phyloP scores from a whole-genome alignment of 2,797 vertebrate genomes.

The Clarias pachynema region DNA sequence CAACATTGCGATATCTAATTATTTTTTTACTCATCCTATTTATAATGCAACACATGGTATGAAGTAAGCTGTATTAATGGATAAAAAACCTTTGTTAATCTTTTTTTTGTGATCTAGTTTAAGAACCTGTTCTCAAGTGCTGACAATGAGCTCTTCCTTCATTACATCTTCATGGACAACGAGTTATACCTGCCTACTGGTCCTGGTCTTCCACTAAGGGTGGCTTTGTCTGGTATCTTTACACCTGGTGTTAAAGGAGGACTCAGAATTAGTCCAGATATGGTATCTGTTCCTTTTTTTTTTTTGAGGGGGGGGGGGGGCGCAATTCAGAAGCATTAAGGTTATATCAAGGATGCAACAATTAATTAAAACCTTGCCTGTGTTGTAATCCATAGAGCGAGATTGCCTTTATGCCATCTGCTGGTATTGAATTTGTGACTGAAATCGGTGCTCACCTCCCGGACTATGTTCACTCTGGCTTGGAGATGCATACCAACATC shows the following conservation, averaged over 20 bases:
- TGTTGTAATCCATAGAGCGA: conserved; percentile 65
- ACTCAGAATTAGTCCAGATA: conserved; percentile 69
- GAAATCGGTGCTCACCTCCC: conserved; percentile 83
- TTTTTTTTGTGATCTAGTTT: conserved; percentile 68
- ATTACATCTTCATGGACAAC: conserved; percentile 97
- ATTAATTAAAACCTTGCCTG: neutral
- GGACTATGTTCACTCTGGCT: conserved; percentile 80
- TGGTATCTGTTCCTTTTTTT: conserved; percentile 63
- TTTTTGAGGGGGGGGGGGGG: no score
- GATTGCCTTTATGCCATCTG: conserved; percentile 82
- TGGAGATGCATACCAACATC: conserved; percentile 88
- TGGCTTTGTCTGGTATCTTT: conserved; percentile 85
- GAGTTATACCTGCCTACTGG: conserved; percentile 90
- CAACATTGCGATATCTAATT: neutral
- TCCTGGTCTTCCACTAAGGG: conserved; percentile 86
- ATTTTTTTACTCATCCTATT: no score
- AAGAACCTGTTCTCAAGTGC: conserved; percentile 76
- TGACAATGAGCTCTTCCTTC: conserved; percentile 84
- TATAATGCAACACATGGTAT: neutral
- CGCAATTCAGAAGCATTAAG: neutral
- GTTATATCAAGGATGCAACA: neutral
- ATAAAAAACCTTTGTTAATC: neutral
- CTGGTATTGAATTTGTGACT: conserved; percentile 86
- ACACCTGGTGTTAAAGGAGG: conserved; percentile 86
- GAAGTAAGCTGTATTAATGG: neutral